Evolutionary conservation across 2,888 invertebrate species (phyloP).

Genomic region (Drosophila subquinaria): DNA sequence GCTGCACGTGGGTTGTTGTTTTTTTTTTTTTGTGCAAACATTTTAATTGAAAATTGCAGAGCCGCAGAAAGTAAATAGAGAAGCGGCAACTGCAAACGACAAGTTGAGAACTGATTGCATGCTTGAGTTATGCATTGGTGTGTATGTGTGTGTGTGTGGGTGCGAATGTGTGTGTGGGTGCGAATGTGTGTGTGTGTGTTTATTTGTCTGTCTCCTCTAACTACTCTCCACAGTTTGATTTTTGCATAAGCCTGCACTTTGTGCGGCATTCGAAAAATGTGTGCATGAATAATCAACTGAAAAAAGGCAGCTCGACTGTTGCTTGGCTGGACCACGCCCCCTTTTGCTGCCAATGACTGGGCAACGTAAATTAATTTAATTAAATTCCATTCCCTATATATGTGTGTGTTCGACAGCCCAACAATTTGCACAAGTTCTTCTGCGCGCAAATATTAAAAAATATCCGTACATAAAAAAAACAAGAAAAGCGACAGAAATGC

Average conservation of each 20-base stretch:
- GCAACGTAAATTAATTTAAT: conserved; percentile 70
- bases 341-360: not conserved
- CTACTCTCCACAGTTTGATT: conserved; percentile 49
- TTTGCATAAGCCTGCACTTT: conserved; percentile 64
- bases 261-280: conserved; percentile 41
- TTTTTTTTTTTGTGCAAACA: conserved; percentile 56
- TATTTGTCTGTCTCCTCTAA: conserved; percentile 6
- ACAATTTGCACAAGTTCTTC: conserved; percentile 45
- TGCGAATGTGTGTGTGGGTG: conserved; percentile 1
- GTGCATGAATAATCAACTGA: conserved; percentile 61
- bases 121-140: conserved; percentile 37
- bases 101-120: conserved; percentile 60
- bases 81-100: conserved; percentile 53
- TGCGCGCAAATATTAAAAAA: not conserved
- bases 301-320: conserved; percentile 37
- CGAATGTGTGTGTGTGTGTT: conserved; percentile 10
- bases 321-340: conserved; percentile 9
- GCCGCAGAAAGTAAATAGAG: conserved; percentile 60
- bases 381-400: conserved; percentile 59
- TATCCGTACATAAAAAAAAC: conserved; percentile 9
- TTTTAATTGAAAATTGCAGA: conserved; percentile 78
- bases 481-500: conserved; percentile 43
- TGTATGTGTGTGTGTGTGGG: conserved; percentile 12
- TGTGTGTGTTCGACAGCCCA: conserved; percentile 49
- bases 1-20: conserved; percentile 10